A percentile compares a stretch with the other conserved stretches of the same genome.
Conservation (phyloP, 2,113 vertebrate genomes). For the Catharus minimus region DNA sequence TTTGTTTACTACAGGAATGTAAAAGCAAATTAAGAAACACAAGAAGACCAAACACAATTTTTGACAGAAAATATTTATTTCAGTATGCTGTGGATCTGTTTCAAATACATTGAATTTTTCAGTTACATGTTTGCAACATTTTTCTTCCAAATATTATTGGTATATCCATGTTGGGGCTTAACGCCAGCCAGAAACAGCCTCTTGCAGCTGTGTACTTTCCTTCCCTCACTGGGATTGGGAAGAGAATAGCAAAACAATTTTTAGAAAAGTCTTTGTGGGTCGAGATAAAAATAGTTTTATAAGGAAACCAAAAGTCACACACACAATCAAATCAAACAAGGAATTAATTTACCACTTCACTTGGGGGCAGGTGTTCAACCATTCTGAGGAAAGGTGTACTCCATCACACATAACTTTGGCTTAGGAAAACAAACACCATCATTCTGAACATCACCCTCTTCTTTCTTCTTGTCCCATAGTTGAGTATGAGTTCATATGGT, state of each 20-base stretch:
- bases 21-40: neutral
- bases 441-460: neutral
- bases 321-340: neutral
- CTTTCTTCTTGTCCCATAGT: neutral
- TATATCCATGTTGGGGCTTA: neutral
- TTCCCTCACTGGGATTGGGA: neutral
- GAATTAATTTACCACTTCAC: neutral
- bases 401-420: accelerated
- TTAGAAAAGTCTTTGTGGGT: neutral
- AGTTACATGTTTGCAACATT: neutral
- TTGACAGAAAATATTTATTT: neutral
- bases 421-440: neutral
- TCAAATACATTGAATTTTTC: neutral
- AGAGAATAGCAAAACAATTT: neutral
- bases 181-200: neutral
- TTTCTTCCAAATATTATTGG: neutral
- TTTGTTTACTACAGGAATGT: neutral
- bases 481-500: neutral
- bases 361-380: neutral
- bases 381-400: neutral
- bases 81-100: neutral
- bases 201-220: accelerated
- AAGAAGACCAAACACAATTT: neutral
- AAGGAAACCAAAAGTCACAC: neutral
- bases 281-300: neutral